Base-by-base conservation (phyloP, 2,888 invertebrate genomes). In the Furcula furcula region DNA sequence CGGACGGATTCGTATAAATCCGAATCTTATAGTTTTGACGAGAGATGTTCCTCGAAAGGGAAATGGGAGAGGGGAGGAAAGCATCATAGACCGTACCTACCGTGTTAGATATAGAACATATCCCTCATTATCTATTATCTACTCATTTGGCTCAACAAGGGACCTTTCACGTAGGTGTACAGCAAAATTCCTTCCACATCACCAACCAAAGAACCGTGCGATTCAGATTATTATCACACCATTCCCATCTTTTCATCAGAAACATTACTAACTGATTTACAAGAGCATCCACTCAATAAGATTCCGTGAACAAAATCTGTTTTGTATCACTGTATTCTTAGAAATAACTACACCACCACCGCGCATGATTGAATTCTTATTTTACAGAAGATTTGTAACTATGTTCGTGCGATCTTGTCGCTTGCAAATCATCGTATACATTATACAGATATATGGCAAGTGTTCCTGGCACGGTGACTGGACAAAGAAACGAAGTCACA, bases 271-370 rank as follows among this genome's bases (percentile, higher is more conserved):
- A 25, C 21, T 21, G 10, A 21, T 21, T 21, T 21, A 21, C 26
- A 26, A 9, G 9, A 26, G 26, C 26, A 26, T 7, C 13, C 13
- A 13, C 9, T 11, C 12, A 6, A 11, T 7, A 9, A 9, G 16
- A 10, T 28, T 28, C 28, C 18, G 6, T 28, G 28, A 28, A 23
- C 23, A 10, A 16, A n/a, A 28, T 28, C 28, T 28, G 28, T 28
- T 28, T 28, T 11, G 7, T 18, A 18, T 28, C 28, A 16, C 6
- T 9, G 28, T 10, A 7, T 28, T 18, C 28, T 28, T 11, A 18
- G 28, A 28, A 28, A 18, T 11, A 9, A 14, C 26, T 7, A 20
- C 20, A 20, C n/a, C n/a, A n/a, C n/a, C n/a, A 13, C 11, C 16
- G 28, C 18, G 10, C 28, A 18, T 28, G 18, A 15, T 15, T 7